Base-by-base conservation (phyloP, 2,797 vertebrate genomes). In the Acanthurus lineatus region DNA sequence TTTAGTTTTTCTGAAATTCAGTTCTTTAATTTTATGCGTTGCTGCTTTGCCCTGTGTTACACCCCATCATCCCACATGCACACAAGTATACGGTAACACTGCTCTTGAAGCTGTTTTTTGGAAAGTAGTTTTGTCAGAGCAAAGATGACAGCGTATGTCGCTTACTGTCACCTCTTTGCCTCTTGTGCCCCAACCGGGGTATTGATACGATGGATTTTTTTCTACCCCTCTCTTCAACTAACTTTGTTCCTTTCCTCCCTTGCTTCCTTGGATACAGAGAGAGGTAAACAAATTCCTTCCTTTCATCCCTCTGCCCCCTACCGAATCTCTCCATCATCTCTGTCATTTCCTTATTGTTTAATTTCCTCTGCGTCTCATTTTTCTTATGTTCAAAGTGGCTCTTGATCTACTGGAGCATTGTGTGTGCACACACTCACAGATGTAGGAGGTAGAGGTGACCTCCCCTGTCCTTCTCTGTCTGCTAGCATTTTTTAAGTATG, bases 181-280 rank as follows among this genome's bases (percentile, higher is more conserved):
- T 79, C 35, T 65, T 69, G 51, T 60, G 17, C 60, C 52, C 10
- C 22, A 67, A 58, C 28, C 52, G 42, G 65, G 65, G 48, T 40
- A 3, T 17, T 38, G 17, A 25, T 68, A 35, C 6, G 6, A 35
- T 56, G 16, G 17, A 11, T 25, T 53, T 53, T 54, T 48, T 56
- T 47, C 56, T 22, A 9, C 10, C 69, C 12, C 57, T 60, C 53
- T 61, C 15, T 75, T 74, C 25, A 38, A 74, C 86, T 93, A 90
- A 93, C 87, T 81, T 47, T 83, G 69, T 73, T 81, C 65, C 72
- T 88, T 88, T 89, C 81, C 69, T 84, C 78, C 81, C 71, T 82
- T 73, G 91, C 94, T 86, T 88, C 81, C 88, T 73, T 73, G 94
- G 94, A 93, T 71, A 40, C 93, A 95, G 93, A 93, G 94, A 95